Evolutionary conservation across 2,113 vertebrate genomes (phyloP), one percentile per base, ranked within the genome.

Genomic region (Oreocharis arfaki): DNA sequence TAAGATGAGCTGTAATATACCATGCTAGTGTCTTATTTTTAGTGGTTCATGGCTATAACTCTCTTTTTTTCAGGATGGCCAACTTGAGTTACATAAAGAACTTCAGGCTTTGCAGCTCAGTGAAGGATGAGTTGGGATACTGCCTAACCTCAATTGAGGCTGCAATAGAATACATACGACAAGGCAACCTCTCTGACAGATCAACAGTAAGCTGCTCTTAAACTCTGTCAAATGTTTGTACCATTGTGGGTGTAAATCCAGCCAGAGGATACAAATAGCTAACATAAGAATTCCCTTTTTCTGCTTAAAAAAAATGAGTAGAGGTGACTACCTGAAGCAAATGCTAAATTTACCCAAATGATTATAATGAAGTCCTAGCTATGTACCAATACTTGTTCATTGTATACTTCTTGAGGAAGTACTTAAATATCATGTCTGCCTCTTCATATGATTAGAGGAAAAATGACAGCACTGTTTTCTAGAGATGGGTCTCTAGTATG

Each of bases 81-180:
- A 99, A 99, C 96, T 97, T 99, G 97, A 99, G 98, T 97, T 99
- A 99, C 94, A 99, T 99, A 81, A 99, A 99, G 97, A 99, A 99
- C 98, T 99, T 99, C 97, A 98, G 98, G 90, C 99, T 99, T 90
- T 99, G 99, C 97, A 98, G 98, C 89, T 99, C 98, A 1, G 97
- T 98, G 16, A 99, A 99, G 97, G 99, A 99, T 83, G 99, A 99
- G 60, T 61, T 99, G 95, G 99, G 99, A 46, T 99, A 99, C 97
- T 99, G 99, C 69, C 98, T 99, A 87, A 99, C 99, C 75, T 99
- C 99, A 0, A 84, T 99, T 10, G 99, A 99, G 97, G 99, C 99
- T 4, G 99, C 99, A 0, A 98, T 99, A 47, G 98, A 99, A 53
- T 99, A 98, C 84, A 98, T 99, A 92, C 98, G 98, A 37, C 98